These are phyloP conservation scores for Samia ricini DNA, from an alignment of 1,140 invertebrate species.

Conservation along the genomic window DNA sequence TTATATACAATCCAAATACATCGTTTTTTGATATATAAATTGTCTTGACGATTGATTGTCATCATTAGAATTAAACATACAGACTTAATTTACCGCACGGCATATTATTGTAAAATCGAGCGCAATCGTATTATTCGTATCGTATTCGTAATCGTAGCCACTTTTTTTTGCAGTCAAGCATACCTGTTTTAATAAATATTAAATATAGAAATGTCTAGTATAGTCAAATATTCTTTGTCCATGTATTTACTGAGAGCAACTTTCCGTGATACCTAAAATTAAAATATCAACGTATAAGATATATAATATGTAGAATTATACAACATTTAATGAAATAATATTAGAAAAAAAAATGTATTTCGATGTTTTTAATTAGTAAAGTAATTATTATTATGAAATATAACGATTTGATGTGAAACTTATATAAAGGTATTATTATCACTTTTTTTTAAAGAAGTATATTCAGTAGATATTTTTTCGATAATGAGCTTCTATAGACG, in stretches of 20 bases:
- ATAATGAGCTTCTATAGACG: background rate
- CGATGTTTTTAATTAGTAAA: conserved; percentile 59
- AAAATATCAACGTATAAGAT: conserved; percentile 39
- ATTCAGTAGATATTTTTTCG: background rate
- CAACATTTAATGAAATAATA: conserved; percentile 31
- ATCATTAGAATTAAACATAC: conserved; percentile 38
- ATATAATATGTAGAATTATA: conserved; percentile 61
- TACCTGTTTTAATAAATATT: background rate
- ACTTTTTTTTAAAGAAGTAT: background rate
- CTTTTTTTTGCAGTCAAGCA: background rate
- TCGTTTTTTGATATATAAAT: conserved; percentile 23
- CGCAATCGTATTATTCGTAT: background rate
- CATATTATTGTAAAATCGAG: background rate
- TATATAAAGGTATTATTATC: background rate
- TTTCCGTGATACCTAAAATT: conserved; percentile 54
- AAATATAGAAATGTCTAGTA: background rate
- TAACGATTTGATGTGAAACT: conserved; percentile 2
- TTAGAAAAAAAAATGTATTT: conserved; percentile 55
- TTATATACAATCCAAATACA: conserved; percentile 12
- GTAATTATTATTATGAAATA: conserved; percentile 29
- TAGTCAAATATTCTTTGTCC: background rate
- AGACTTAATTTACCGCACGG: background rate
- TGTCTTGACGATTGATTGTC: conserved; percentile 72
- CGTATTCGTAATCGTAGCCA: background rate
- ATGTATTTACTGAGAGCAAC: conserved; percentile 49